These are phyloP conservation scores for Merops nubicus DNA, from an alignment of 2,113 vertebrate genomes.

Conservation along the genomic window DNA sequence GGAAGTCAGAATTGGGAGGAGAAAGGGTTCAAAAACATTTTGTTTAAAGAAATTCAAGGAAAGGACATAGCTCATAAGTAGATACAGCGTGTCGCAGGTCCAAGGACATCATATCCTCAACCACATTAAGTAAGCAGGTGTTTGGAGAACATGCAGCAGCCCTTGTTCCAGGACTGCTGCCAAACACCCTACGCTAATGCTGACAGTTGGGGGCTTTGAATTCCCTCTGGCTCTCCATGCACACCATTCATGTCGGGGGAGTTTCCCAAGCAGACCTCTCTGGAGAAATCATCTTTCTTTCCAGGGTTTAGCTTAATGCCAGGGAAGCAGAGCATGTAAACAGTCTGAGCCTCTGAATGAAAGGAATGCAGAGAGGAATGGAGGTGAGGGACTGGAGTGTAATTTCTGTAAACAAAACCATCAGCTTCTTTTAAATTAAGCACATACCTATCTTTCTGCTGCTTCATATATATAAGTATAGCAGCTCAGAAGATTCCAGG, in stretches of 20 bases:
- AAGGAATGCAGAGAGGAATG: constrained; percentile 74
- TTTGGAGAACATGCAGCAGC: not conserved
- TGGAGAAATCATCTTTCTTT: constrained; percentile 1
- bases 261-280: not conserved
- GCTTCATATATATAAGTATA: not conserved
- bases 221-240: not conserved
- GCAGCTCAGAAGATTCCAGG: not conserved
- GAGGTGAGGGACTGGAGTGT: constrained; percentile 47
- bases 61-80: not conserved
- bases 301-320: constrained; percentile 21
- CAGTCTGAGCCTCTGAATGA: constrained; percentile 58
- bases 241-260: not conserved
- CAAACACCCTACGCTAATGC: not conserved
- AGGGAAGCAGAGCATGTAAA: constrained; percentile 67
- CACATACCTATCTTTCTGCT: constrained; percentile 39
- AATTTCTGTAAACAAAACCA: constrained; percentile 60
- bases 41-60: not conserved
- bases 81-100: not conserved
- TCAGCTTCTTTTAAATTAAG: constrained; percentile 55
- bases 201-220: not conserved
- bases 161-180: not conserved
- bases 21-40: not conserved
- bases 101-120: not conserved
- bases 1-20: not conserved
- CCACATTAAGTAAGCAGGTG: not conserved